A percentile compares a stretch with the other conserved stretches of the same genome.
Conservation (phyloP, 2,797 vertebrate species). For the Apodemus agrarius region DNA sequence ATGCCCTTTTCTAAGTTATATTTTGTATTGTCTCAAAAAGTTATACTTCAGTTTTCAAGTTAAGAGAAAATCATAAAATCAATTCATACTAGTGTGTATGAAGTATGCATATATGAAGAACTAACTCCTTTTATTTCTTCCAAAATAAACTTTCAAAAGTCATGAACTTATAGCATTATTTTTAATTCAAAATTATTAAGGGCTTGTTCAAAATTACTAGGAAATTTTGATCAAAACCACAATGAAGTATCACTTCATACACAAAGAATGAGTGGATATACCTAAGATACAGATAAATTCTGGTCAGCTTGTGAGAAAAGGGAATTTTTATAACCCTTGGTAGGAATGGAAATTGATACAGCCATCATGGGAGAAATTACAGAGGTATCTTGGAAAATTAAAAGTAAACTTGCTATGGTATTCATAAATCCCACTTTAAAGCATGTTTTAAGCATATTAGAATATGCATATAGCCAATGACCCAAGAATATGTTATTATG, state of each 20-base stretch:
- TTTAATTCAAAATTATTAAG: not conserved
- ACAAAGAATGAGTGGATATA: not conserved
- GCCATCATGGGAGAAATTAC: not conserved
- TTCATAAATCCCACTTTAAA: not conserved
- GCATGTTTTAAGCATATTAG: not conserved
- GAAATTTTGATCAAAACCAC: not conserved
- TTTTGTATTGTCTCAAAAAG: conserved; percentile 14
- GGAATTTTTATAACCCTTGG: not conserved
- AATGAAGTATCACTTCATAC: not conserved
- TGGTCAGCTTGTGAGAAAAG: not conserved
- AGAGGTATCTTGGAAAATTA: not conserved
- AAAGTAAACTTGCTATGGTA: not conserved
- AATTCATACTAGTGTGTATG: not conserved
- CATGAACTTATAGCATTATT: not conserved
- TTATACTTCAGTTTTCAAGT: not conserved
- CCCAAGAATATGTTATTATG: not conserved
- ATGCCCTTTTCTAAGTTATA: conserved; percentile 18
- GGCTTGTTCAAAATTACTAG: not conserved
- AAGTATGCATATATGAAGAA: not conserved
- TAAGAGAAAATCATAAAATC: conserved; percentile 16
- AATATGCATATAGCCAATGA: not conserved
- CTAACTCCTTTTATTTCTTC: conserved; percentile 17
- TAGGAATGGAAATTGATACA: not conserved
- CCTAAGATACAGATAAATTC: not conserved
- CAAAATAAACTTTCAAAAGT: not conserved